Base-by-base conservation (phyloP, 2,888 invertebrate genomes). In the Melanotus villosus region DNA sequence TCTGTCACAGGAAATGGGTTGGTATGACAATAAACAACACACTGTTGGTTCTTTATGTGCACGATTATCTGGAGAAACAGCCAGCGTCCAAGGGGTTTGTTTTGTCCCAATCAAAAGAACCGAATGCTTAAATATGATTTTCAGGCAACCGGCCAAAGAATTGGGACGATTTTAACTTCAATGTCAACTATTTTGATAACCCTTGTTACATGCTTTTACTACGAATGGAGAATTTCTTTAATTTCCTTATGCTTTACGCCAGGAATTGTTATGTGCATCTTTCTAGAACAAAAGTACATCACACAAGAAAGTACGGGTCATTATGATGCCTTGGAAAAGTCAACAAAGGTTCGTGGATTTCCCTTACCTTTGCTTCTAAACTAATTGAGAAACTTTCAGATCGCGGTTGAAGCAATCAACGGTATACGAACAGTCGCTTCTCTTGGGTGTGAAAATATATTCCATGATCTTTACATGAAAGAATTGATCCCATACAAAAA, bases 341-440 rank as follows among this genome's bases (percentile, higher is more conserved):
- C 92, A 68, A 92, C 92, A 1, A 93, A 86, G n/a, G 47, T 60
- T 18, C 0, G 12, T 18, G 19, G 7, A 1, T 5, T 32, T 32
- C 32, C 32, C n/a, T 32, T 32, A 10, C 3, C n/a, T n/a, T n/a
- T n/a, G n/a, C n/a, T n/a, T n/a, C n/a, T n/a, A n/a, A n/a, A n/a
- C n/a, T n/a, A n/a, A n/a, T n/a, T n/a, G n/a, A n/a, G n/a, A n/a
- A n/a, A n/a, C n/a, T 10, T 34, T 34, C 34, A 90, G 90, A 86
- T 93, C 67, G 92, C 93, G 5, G 91, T 93, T n/a, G 94, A 94
- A 83, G 93, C 92, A 1, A 92, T 94, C 0, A 88, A 91, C 5
- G 93, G 93, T 77, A 91, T 93, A 2, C 88, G 93, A 34, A 95
- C 94, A 0, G 93, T 93, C 0, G 92, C 90, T 0, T 91, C 93